Percentiles rank a stretch among this genome's conserved stretches.
phyloP scores from a whole-genome alignment of 2,797 vertebrate species.

The Oryzias sinensis region DNA sequence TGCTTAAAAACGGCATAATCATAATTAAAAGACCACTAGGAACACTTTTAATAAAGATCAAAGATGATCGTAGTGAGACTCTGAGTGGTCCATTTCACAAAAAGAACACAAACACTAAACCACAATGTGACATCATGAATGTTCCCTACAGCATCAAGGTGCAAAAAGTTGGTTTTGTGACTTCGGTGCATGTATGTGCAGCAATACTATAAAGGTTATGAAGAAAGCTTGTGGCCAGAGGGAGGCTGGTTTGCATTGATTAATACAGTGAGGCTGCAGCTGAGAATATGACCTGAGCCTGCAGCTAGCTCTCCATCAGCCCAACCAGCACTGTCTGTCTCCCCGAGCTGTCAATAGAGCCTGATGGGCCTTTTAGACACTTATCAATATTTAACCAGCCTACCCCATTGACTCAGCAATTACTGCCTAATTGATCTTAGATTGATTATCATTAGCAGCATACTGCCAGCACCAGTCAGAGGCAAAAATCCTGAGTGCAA shows the following conservation, averaged over 20 bases:
- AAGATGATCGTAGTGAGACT: too few species aligned
- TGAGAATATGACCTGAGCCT: conserved; percentile 67
- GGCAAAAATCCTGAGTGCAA: conserved; percentile 51
- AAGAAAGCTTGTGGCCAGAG: conserved; percentile 24
- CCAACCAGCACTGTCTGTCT: conserved; percentile 72
- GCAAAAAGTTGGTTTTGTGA: too few species aligned
- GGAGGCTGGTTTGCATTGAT: conserved; percentile 61
- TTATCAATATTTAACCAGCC: conserved; percentile 88
- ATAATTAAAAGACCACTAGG: too few species aligned
- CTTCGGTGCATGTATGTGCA: conserved; percentile 9
- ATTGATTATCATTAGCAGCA: conserved; percentile 82
- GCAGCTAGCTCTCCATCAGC: conserved; percentile 67
- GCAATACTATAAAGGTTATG: conserved; percentile 33
- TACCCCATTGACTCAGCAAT: conserved; percentile 86
- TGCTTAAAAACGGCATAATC: too few species aligned
- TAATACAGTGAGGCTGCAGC: conserved; percentile 31
- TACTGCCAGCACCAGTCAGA: conserved; percentile 58
- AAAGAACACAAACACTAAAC: too few species aligned
- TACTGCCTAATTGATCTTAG: conserved; percentile 86
- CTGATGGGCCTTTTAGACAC: conserved; percentile 84
- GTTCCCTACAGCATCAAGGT: too few species aligned
- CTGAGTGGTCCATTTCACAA: too few species aligned
- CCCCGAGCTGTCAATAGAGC: conserved; percentile 75
- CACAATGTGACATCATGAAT: too few species aligned
- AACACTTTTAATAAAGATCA: too few species aligned